These are phyloP conservation scores for Ahaetulla prasina DNA, from an alignment of 2,113 vertebrate genomes.

Conservation along the genomic window DNA sequence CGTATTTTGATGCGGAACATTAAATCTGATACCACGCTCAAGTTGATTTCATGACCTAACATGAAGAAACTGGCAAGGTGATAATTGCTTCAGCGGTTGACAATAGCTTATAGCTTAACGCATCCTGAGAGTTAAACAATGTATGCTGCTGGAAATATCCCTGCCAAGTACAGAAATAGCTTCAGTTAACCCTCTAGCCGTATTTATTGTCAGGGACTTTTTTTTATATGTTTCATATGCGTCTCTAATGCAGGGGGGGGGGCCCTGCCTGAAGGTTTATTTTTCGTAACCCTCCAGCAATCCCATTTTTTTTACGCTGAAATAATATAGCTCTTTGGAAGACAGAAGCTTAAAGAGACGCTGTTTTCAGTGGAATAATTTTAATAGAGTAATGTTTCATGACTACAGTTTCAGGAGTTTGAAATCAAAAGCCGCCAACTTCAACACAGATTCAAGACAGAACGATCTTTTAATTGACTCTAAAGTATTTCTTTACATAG, in stretches of 20 bases:
- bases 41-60: slow-evolving; percentile 20
- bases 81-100: slow-evolving; percentile 26
- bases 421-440: not conserved
- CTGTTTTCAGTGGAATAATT: not conserved
- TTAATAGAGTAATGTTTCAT: not conserved
- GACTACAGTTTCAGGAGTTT: not conserved
- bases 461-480: not conserved
- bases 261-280: not conserved
- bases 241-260: not conserved
- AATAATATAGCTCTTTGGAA: not conserved
- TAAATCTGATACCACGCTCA: slow-evolving; percentile 18
- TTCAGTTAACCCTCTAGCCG: slow-evolving; percentile 12
- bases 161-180: slow-evolving; percentile 11
- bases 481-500: not conserved
- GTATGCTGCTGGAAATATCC: not conserved
- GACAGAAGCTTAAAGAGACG: not conserved
- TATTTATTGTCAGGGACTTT: slow-evolving; percentile 11
- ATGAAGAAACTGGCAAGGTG: slow-evolving; percentile 4
- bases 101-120: slow-evolving; percentile 14
- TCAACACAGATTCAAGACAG: not conserved
- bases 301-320: not conserved
- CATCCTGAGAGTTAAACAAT: slow-evolving; percentile 8
- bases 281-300: not conserved
- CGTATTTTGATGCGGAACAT: slow-evolving; percentile 4
- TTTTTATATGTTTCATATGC: not conserved